Evolutionary conservation across 64 coral and sea anemone genomes (phyloP).

Genomic region (Montipora foliosa): DNA sequence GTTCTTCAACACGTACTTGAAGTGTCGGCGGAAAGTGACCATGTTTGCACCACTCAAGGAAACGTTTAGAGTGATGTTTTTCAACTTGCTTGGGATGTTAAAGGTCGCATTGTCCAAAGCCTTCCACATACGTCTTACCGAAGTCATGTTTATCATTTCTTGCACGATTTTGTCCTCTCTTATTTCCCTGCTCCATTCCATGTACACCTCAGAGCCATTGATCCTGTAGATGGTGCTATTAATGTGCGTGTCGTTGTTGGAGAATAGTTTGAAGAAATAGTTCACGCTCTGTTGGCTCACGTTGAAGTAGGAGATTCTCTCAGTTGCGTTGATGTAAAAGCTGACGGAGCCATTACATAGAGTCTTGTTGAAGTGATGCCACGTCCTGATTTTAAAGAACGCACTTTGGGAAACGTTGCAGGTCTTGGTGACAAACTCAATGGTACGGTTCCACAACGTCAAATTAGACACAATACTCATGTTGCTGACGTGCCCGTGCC

Average conservation of each 20-base stretch:
- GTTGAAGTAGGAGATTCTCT: slow-evolving; percentile 68
- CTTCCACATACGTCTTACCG: slow-evolving; percentile 51
- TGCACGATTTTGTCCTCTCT: slow-evolving; percentile 48
- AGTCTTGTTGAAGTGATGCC: slow-evolving; percentile 75
- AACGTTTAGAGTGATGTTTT: slow-evolving; percentile 76
- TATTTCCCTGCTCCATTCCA: slow-evolving; percentile 61
- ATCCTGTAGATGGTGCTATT: slow-evolving; percentile 73
- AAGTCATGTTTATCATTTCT: slow-evolving; percentile 39
- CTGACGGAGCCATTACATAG: slow-evolving; percentile 72
- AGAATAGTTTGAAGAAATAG: slow-evolving; percentile 55
- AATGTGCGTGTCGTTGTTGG: slow-evolving; percentile 63
- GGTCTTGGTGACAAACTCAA: slow-evolving; percentile 68
- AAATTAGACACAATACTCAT: slow-evolving; percentile 67
- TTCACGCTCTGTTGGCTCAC: slow-evolving; percentile 54
- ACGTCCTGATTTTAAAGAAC: slow-evolving; percentile 80
- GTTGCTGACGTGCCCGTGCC: slow-evolving; percentile 67
- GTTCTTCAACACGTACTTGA: slow-evolving; percentile 65
- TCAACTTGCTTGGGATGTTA: slow-evolving; percentile 75
- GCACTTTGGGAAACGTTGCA: slow-evolving; percentile 64
- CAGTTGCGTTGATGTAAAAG: slow-evolving; percentile 64
- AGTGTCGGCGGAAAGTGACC: slow-evolving; percentile 49
- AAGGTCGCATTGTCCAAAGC: slow-evolving; percentile 65
- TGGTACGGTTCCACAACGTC: slow-evolving; percentile 76
- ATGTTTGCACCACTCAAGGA: slow-evolving; percentile 67
- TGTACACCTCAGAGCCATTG: slow-evolving; percentile 70